Conservation (phyloP, 2,888 invertebrate genomes). For the Athalia cordata region DNA sequence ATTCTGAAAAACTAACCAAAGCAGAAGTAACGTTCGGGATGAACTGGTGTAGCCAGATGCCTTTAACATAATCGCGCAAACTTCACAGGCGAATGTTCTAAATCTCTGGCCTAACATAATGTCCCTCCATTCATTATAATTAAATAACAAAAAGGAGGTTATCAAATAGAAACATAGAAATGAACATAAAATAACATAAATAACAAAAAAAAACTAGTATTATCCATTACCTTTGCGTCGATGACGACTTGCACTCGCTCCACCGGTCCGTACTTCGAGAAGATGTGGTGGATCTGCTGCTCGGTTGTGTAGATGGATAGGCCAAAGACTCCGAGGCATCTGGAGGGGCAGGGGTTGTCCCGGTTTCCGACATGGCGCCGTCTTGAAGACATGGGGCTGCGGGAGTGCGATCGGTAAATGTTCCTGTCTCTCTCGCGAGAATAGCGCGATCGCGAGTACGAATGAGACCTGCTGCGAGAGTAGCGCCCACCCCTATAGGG, state of each 20-base stretch:
- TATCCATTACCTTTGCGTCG: slow-evolving; percentile 89
- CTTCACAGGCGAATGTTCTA: slow-evolving; percentile 67
- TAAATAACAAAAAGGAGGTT: slow-evolving; percentile 40
- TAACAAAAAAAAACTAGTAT: slow-evolving; percentile 57
- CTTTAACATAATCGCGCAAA: slow-evolving; percentile 65
- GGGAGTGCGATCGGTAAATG: slow-evolving; percentile 80
- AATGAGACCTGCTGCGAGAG: slow-evolving; percentile 80
- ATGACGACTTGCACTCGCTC: slow-evolving; percentile 96
- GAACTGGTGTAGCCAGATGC: slow-evolving; percentile 66
- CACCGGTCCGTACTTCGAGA: slow-evolving; percentile 93
- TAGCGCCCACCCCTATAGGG: slow-evolving; percentile 78
- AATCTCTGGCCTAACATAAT: slow-evolving; percentile 62
- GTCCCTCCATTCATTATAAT: slow-evolving; percentile 3
- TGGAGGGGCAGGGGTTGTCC: slow-evolving; percentile 90
- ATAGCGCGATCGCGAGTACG: slow-evolving; percentile 75
- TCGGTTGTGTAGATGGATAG: slow-evolving; percentile 95
- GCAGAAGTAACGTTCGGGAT: slow-evolving; percentile 30
- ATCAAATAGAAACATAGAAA: slow-evolving; percentile 8
- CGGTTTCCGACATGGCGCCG: slow-evolving; percentile 86
- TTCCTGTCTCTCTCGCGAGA: slow-evolving; percentile 78
- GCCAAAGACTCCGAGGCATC: slow-evolving; percentile 96
- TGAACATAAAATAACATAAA: slow-evolving; percentile 36
- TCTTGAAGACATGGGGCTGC: slow-evolving; percentile 89
- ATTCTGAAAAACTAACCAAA: slow-evolving; percentile 43
- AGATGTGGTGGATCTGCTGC: slow-evolving; percentile 92